Evolutionary conservation across 2,888 invertebrate species (phyloP), one percentile per base, ranked within the genome.

Genomic region (Chloroclystis v-ata): DNA sequence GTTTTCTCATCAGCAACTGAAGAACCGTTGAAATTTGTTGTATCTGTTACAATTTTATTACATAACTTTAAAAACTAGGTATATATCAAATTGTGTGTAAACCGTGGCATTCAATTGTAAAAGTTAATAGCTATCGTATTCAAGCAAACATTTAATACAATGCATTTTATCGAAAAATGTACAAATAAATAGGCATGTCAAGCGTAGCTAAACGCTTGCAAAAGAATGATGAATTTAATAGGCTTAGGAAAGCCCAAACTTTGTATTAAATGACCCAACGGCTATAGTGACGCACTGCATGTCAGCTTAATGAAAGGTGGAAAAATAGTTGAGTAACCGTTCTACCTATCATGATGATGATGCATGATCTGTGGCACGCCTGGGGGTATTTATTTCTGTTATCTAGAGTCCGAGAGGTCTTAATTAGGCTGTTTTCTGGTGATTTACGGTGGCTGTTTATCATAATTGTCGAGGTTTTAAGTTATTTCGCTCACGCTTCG

Each of bases 241-340:
- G 2, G 20, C 2, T 20, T 20, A 4, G 20, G 20, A 2, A 5
- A 20, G 20, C 20, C 20, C 20, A 20, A 20, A 20, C 2, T 2
- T 2, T 20, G 5, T 20, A 20, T 20, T 20, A 5, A 37, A 24
- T 43, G 30, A 30, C 8, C 39, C 9, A 50, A 39, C 46, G 28
- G 8, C 38, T n/a, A 9, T 1, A n/a, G 24, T 16, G 1, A 20
- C 38, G 8, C 8, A 26, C 39, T 43, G 46, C 37, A 10, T 40
- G 54, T 45, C 53, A 54, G 45, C 54, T 54, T 49, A 53, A 52
- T 54, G 54, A 52, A 47, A 60, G 52, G 57, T 58, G 47, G 37
- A 48, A 43, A 20, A 50, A 61, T 61, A 57, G 50, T 53, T 45
- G 41, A 47, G 45, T 43, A 54, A 53, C 41, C 45, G 43, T 54